Conservation (phyloP, 2,113 vertebrate genomes). For the Zosterops hypoxanthus region DNA sequence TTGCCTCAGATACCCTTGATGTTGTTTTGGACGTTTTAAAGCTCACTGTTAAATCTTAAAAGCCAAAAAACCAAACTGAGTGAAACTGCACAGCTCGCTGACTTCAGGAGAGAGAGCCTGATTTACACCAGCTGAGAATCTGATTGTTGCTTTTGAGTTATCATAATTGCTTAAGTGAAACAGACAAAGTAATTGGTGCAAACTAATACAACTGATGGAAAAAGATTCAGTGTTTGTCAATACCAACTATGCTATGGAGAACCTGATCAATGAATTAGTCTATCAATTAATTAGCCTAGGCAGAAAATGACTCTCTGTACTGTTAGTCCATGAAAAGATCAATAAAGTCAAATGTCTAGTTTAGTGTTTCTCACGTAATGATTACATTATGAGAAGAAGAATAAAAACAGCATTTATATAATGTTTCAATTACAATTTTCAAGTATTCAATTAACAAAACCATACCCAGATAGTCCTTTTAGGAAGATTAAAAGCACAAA, state of each 20-base stretch:
- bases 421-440: constrained; percentile 33
- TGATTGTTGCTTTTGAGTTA: constrained; percentile 11
- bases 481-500: not conserved
- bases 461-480: not conserved
- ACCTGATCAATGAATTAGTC: constrained; percentile 84
- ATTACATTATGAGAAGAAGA: constrained; percentile 64
- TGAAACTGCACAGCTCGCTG: not conserved
- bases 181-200: constrained; percentile 68
- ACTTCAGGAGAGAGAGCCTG: not conserved
- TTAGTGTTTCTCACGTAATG: constrained; percentile 80
- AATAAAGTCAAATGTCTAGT: constrained; percentile 87
- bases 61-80: not conserved
- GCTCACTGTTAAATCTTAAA: not conserved
- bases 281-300: constrained; percentile 86
- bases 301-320: constrained; percentile 87
- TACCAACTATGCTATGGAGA: constrained; percentile 78
- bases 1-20: not conserved
- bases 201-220: constrained; percentile 75
- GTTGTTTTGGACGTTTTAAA: not conserved
- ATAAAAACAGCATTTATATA: constrained; percentile 10
- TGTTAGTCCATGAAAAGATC: constrained; percentile 85
- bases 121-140: constrained; percentile 46
- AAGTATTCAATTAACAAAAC: not conserved
- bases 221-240: constrained; percentile 80
- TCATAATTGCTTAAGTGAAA: constrained; percentile 61